Evolutionary conservation across 2,113 vertebrate species (phyloP).

Genomic region (Sylvilagus bachmani): DNA sequence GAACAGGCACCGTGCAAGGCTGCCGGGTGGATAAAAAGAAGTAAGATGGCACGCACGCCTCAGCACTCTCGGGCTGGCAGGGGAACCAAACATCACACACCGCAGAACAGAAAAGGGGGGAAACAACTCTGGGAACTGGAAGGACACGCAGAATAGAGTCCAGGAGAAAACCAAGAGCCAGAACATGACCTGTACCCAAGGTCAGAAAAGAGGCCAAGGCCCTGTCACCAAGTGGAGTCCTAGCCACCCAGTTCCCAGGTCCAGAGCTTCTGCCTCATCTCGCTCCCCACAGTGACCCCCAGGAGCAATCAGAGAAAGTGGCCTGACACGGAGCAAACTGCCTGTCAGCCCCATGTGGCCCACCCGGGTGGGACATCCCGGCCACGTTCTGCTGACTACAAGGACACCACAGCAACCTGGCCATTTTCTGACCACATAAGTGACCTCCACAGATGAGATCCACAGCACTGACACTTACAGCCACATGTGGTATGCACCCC

Average conservation of each 20-base stretch:
- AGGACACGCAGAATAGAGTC: neutral
- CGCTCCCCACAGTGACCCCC: too few species aligned
- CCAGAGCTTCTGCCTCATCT: neutral
- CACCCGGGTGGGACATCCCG: neutral
- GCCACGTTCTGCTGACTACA: neutral
- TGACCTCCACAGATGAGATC: neutral
- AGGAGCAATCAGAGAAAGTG: neutral
- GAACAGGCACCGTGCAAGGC: neutral
- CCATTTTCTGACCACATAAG: constrained; percentile 26
- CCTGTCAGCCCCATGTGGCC: neutral
- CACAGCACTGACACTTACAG: neutral
- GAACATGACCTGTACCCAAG: neutral
- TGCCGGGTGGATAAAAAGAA: neutral
- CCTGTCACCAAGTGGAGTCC: neutral
- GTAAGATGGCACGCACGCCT: neutral
- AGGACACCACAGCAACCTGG: neutral
- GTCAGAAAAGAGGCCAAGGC: neutral
- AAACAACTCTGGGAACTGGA: neutral
- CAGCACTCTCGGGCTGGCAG: neutral
- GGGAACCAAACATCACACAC: neutral
- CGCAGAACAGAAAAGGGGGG: neutral
- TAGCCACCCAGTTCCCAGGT: neutral
- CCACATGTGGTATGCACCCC: neutral
- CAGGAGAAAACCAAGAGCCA: neutral
- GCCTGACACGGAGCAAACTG: neutral